Base-by-base conservation (phyloP, 2,888 invertebrate species). In the Drosophila subsilvestris region DNA sequence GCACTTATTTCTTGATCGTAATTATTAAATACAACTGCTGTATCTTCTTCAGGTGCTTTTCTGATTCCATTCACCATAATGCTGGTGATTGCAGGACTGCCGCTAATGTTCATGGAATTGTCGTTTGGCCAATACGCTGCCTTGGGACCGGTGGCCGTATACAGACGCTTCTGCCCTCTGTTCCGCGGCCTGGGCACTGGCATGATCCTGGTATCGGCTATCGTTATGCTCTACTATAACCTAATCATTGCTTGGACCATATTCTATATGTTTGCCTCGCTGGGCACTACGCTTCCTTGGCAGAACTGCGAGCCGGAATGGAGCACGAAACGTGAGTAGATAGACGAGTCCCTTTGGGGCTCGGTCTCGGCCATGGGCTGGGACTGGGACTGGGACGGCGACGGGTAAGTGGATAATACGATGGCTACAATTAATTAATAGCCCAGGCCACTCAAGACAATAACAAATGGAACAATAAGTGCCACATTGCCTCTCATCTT, bases 21-120 rank as follows among this genome's bases (percentile, higher is more conserved):
- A 6, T 7, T n/a, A n/a, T 37, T 37, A n/a, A n/a, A n/a, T 6
- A 37, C 2, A 7, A 7, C 2, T n/a, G n/a, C 6, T 37, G 14
- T 37, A n/a, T 37, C 37, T n/a, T 37, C 37, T 71, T 10, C 92
- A 94, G 96, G 96, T 59, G 96, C 96, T 42, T 97, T 97, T 91
- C 94, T 97, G 22, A 96, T 97, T 90, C 97, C 97, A 10, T 97
- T 97, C 90, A 94, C 95, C 65, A 93, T 96, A 70, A 96, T 97
- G 95, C 93, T 97, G 75, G 93, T 97, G 79, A 94, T 96, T 80
- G 96, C 96, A 60, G 96, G 96, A 8, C 92, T 97, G 60, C 97
- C 97, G 27, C 93, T 97, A 8, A 96, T 97, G 94, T 96, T 96
- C 88, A 95, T 96, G 95, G 97, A 97, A 90, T 92, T 96, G n/a